Evolutionary conservation across 1,140 invertebrate genomes (phyloP), one percentile per base, ranked within the genome.

Genomic region (Tetramorium simillimum): DNA sequence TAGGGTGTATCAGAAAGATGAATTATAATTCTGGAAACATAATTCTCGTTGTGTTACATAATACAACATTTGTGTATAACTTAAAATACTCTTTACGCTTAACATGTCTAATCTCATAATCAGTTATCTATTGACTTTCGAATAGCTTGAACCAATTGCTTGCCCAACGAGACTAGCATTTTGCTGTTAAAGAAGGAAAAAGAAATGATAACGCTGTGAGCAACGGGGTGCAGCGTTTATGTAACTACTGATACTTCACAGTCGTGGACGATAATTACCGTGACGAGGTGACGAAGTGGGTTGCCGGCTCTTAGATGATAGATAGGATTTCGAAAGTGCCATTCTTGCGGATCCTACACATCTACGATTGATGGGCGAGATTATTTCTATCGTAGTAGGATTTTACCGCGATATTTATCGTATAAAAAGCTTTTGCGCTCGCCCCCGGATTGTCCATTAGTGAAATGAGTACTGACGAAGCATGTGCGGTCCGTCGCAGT

Each of bases 261-360:
- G 33, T 46, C 18, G 21, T 14, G 21, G n/a, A 72, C 33, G 72
- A 88, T 89, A 88, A 89, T 88, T 89, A 53, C 43, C 0, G 33
- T 51, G 67, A 73, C 33, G 21, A 62, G 46, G 40, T 16, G 10
- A 33, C 21, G 24, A 84, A 88, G 63, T 72, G 18, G 33, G 49
- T 62, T 53, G 73, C 6, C 7, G 43, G 10, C 4, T 60, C 1
- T 82, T 72, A 69, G 78, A 81, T 81, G 33, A 46, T 49, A 73
- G 80, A 75, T 84, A 72, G 10, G 18, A 58, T 73, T 73, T 73
- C 18, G 67, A 73, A 82, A 82, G 18, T 60, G 5, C 21, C 5
- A 46, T 51, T 78, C 37, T 12, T 10, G 5, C 24, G 7, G 18
- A 49, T 24, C 16, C 16, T 40, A 16, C 14, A 37, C 14, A 24